Evolutionary conservation across 2,113 vertebrate genomes (phyloP).

Genomic region (Toxotes jaculatrix): DNA sequence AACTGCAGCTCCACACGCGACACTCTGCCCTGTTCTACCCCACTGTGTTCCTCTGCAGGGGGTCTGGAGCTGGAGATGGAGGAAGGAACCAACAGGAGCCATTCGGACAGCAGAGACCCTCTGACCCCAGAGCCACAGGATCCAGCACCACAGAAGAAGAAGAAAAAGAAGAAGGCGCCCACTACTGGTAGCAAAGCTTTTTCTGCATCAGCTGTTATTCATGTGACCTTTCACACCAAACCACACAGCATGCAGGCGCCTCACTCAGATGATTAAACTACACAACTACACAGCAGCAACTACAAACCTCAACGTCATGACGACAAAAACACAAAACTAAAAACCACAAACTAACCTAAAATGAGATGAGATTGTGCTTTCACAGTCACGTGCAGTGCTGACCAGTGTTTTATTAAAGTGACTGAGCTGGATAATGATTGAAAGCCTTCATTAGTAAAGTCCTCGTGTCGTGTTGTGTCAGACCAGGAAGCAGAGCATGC

Average conservation of each 20-base stretch:
- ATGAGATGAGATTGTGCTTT: too few relatives aligned
- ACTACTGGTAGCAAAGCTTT: not conserved
- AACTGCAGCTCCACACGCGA: not conserved
- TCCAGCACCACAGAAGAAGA: slow-evolving; percentile 84
- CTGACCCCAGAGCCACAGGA: slow-evolving; percentile 84
- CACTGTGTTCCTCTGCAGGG: slow-evolving; percentile 56
- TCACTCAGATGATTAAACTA: too few relatives aligned
- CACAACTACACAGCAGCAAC: too few relatives aligned
- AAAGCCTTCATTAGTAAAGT: not conserved
- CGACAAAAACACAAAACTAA: too few relatives aligned
- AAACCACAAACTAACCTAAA: too few relatives aligned
- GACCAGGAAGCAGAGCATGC: slow-evolving; percentile 68
- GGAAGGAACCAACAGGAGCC: slow-evolving; percentile 67
- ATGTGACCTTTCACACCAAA: too few relatives aligned
- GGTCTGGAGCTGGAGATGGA: slow-evolving; percentile 78
- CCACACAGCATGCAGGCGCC: too few relatives aligned
- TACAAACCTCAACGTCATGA: too few relatives aligned
- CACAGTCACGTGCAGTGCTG: not conserved
- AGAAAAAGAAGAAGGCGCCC: slow-evolving; percentile 87
- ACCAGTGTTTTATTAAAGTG: too few relatives aligned
- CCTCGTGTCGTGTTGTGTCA: slow-evolving; percentile 18
- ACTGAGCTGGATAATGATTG: not conserved
- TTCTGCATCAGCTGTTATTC: too few relatives aligned
- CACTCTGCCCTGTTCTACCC: not conserved
- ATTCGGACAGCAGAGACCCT: slow-evolving; percentile 84